Base-by-base conservation (phyloP, 2,888 invertebrate genomes). In the Micropterix aruncella region DNA sequence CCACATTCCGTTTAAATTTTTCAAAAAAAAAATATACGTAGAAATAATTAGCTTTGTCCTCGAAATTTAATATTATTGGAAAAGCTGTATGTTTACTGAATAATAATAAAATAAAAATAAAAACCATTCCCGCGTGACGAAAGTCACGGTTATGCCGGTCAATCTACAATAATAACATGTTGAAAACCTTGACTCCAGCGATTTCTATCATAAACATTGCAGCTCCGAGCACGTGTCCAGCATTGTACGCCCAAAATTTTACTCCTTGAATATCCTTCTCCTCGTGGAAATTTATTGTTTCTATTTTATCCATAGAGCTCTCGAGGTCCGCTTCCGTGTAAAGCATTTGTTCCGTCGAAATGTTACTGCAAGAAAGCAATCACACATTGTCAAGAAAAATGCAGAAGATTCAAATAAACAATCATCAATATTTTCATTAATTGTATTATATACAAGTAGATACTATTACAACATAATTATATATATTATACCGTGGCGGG, bases 161-260 rank as follows among this genome's bases (percentile, higher is more conserved):
- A n/a, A n/a, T n/a, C n/a, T n/a, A n/a, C n/a, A n/a, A n/a, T n/a
- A n/a, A n/a, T n/a, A n/a, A n/a, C n/a, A n/a, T n/a, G n/a, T n/a
- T n/a, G n/a, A n/a, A n/a, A 57, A 79, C 78, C 72, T 92, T 94
- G 2, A 97, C 95, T 12, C 97, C 99, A 19, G 97, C 99, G 42
- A 99, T 99, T 73, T 99, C 97, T 47, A 99, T 91, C 95, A 99
- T 96, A 62, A 99, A 99, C 97, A 99, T 99, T 44, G 97, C 97
- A 0, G 99, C 99, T 0, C 99, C 99, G 0, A 99, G 71, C 2
- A 99, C 99, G 64, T 99, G 99, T 0, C 99, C 99, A 0, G 99
- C 99, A 61, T 94, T 93, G 63, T 99, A 99, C 0, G 96, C 95
- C 90, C 97, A 97, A 68, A 99, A 99, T 56, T 91, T 81, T 0